Base-by-base conservation (phyloP, 2,888 invertebrate genomes). In the Perithous albicinctus region DNA sequence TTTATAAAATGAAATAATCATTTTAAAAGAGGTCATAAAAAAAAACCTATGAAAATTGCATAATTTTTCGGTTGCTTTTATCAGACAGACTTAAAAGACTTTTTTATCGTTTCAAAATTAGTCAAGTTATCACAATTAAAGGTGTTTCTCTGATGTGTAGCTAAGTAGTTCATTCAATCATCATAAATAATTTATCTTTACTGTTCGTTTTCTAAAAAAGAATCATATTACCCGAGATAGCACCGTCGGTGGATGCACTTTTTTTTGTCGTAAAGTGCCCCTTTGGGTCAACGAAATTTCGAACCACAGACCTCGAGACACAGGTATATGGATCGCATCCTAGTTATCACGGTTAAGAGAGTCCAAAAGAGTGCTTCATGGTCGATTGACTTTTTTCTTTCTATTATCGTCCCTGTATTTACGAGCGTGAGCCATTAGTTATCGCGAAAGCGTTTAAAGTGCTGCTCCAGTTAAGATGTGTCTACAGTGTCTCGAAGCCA, bases 351-450 rank as follows among this genome's bases (percentile, higher is more conserved):
- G 48, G 48, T n/a, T 61, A 48, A 18, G 20, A 23, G 48, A 29
- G 66, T 51, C 74, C 69, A 54, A 69, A 74, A 70, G 26, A 51
- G 70, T 75, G 64, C 54, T 75, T 75, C 70, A 70, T 70, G 70
- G 64, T 70, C 80, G 64, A 70, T 72, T 12, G 63, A 38, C 38
- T 69, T 61, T 69, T n/a, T 48, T 64, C 67, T 54, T 66, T 72
- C 48, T 48, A 20, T 67, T 61, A 66, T 77, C 46, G 48, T 43
- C 43, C 48, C 72, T 67, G 69, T 78, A 85, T 87, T 86, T 86
- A 85, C 84, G 81, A 77, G 64, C 80, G 56, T 12, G 76, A 61
- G 75, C 88, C 89, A 89, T 89, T 89, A 88, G 88, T 88, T 90
- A 89, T 90, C 89, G 86, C 86, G 63, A 83, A 87, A 86, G 81